Percentiles rank a stretch among this genome's conserved stretches.
Conservation (phyloP, 2,113 vertebrate species). For the human region GRCh38 chr5:109165001-109165500, state of each 20-base stretch:
- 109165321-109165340: neutral
- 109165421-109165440: neutral
- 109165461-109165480: neutral
- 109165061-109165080: neutral
- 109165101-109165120: neutral
- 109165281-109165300: neutral
- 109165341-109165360: neutral
- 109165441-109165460: neutral
- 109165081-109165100: neutral
- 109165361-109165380: neutral
- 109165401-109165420: neutral
- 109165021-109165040: neutral
- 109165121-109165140: neutral
- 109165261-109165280: neutral
- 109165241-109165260: neutral
- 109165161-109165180: neutral
- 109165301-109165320: neutral
- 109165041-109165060: neutral
- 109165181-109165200: conserved; percentile 8
- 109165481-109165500: neutral
- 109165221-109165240: neutral
- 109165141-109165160: neutral
- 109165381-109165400: neutral
- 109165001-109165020: neutral
- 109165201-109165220: neutral